Conservation (phyloP, 2,113 vertebrate species). For the Rostratula benghalensis region DNA sequence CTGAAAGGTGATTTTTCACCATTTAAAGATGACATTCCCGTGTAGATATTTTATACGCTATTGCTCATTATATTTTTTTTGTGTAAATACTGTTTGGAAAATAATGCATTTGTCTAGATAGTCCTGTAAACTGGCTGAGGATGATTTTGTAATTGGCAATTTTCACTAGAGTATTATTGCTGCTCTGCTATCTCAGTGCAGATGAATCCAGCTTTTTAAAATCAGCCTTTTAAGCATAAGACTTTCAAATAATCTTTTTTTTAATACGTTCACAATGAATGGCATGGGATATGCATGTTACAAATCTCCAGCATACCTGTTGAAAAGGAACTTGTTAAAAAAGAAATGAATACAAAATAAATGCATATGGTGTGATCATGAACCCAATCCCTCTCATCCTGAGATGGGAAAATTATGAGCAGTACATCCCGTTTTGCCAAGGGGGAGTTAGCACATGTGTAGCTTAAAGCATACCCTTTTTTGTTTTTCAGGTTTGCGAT, state of each 20-base stretch:
- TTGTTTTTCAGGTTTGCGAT: constrained; percentile 72
- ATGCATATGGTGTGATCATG: not conserved
- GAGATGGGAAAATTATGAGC: not conserved
- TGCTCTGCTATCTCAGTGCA: not conserved
- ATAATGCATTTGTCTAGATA: not conserved
- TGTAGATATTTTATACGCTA: accelerated
- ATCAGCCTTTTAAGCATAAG: not conserved
- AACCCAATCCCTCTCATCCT: not conserved
- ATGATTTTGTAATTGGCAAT: not conserved
- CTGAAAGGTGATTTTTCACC: not conserved
- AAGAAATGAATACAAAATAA: not conserved
- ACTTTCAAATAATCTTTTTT: not conserved
- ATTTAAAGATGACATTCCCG: not conserved
- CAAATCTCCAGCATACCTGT: not conserved
- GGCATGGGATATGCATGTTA: not conserved
- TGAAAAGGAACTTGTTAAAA: not conserved
- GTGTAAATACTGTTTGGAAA: not conserved
- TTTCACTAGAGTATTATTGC: not conserved
- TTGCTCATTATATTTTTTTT: not conserved
- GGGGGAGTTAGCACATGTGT: not conserved
- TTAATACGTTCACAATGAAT: accelerated
- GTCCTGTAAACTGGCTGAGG: not conserved
- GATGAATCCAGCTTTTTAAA: not conserved
- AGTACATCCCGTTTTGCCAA: not conserved
- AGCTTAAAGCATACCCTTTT: constrained; percentile 58